A percentile compares a stretch with the other conserved stretches of the same genome.
These are phyloP conservation scores for Bovichtus diacanthus DNA, from an alignment of 2,797 vertebrate species.

Conservation along the genomic window DNA sequence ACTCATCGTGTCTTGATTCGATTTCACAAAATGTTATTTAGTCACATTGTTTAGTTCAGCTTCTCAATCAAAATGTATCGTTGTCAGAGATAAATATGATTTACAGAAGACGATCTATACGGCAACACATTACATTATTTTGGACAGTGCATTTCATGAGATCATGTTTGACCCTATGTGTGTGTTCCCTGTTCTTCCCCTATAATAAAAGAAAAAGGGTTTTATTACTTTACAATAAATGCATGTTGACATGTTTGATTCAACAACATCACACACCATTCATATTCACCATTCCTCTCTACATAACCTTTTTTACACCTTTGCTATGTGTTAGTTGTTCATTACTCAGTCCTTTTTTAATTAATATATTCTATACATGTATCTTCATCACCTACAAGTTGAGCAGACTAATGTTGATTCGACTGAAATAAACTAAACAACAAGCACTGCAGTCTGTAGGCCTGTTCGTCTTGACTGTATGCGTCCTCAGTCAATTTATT, in stretches of 20 bases:
- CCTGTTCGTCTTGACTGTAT: conserved; percentile 2
- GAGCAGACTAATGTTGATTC: no score
- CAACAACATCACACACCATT: background rate
- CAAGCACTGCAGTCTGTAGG: background rate
- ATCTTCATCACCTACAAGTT: background rate
- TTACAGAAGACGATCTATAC: background rate
- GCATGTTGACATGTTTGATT: background rate
- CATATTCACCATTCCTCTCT: background rate
- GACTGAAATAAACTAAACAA: background rate
- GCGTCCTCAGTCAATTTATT: background rate
- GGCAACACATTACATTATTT: background rate
- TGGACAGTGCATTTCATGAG: background rate
- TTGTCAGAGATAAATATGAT: background rate
- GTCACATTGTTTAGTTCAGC: background rate
- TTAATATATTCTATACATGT: background rate
- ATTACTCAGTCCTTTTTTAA: background rate
- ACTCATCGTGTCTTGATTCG: background rate
- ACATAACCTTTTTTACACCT: background rate
- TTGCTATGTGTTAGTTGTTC: background rate
- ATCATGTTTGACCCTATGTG: background rate
- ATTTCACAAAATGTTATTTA: background rate
- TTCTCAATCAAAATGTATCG: background rate
- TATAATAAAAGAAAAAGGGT: background rate
- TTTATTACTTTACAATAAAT: background rate
- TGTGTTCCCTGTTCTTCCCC: no score